A percentile compares a stretch with the other conserved stretches of the same genome.
Conservation (phyloP, 2,888 invertebrate species). For the Selenia dentaria region DNA sequence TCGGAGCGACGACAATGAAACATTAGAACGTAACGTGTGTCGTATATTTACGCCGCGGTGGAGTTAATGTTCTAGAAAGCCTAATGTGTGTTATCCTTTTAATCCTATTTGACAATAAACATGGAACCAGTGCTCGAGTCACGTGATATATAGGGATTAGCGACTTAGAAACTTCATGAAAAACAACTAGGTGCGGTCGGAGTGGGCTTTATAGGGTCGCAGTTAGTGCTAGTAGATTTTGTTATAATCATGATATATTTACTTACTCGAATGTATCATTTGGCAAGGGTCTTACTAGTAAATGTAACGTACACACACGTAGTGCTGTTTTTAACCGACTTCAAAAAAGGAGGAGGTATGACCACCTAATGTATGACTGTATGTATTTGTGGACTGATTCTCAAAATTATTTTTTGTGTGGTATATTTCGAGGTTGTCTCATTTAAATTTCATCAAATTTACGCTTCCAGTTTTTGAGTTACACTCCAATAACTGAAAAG, state of each 20-base stretch:
- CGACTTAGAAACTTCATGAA: constrained; percentile 51
- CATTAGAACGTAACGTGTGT: constrained; percentile 59
- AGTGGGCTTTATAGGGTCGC: constrained; percentile 10
- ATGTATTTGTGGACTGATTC: too few species aligned
- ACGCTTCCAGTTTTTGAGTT: too few species aligned
- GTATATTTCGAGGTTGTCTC: too few species aligned
- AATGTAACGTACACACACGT: too few species aligned
- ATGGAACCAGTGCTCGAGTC: constrained; percentile 45
- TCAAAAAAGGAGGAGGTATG: too few species aligned
- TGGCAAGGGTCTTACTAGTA: too few species aligned
- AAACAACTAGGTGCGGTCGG: constrained; percentile 35
- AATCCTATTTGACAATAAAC: constrained; percentile 69
- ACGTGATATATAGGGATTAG: constrained; percentile 55
- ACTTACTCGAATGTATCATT: too few species aligned
- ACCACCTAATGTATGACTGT: too few species aligned
- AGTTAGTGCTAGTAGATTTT: constrained; percentile 7
- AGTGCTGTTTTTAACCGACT: too few species aligned
- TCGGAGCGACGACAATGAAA: constrained; percentile 56
- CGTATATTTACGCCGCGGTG: constrained; percentile 57
- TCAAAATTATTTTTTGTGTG: too few species aligned
- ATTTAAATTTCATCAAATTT: too few species aligned
- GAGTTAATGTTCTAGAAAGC: constrained; percentile 68
- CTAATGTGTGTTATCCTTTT: constrained; percentile 63
- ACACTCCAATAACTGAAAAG: too few species aligned
- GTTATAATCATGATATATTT: not conserved